Evolutionary conservation across 2,797 vertebrate genomes (phyloP).

Genomic region (Linurgus olivaceus): DNA sequence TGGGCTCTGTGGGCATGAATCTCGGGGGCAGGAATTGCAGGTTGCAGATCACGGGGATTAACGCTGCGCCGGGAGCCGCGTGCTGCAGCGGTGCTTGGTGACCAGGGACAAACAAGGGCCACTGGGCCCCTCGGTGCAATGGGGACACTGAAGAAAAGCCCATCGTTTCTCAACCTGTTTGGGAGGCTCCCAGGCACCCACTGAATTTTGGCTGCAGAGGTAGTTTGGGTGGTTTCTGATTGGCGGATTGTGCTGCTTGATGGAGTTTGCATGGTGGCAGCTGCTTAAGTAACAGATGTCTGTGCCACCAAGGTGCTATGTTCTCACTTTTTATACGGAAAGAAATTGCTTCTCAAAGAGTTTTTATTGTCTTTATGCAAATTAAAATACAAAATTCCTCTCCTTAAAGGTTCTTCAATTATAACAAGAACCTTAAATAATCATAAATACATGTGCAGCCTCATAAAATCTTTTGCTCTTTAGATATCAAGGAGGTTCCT

Average conservation of each 20-base stretch:
- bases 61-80: background rate
- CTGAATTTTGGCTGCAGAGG: slow-evolving; percentile 60
- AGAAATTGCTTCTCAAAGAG: slow-evolving; percentile 75
- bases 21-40: background rate
- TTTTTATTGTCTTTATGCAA: slow-evolving; percentile 81
- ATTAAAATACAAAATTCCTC: slow-evolving; percentile 70
- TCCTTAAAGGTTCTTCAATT: slow-evolving; percentile 72
- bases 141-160: slow-evolving; percentile 25
- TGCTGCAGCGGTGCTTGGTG: background rate
- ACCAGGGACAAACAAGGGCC: background rate
- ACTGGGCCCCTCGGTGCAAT: background rate
- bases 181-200: slow-evolving; percentile 42
- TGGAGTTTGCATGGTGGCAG: slow-evolving; percentile 71
- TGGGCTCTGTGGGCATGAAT: background rate
- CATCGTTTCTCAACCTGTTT: slow-evolving; percentile 31
- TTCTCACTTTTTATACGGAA: slow-evolving; percentile 78
- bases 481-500: slow-evolving; percentile 67
- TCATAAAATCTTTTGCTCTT: slow-evolving; percentile 63
- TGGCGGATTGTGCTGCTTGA: slow-evolving; percentile 62
- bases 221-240: slow-evolving; percentile 52
- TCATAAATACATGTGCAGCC: slow-evolving; percentile 66
- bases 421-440: slow-evolving; percentile 70
- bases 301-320: slow-evolving; percentile 78
- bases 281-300: slow-evolving; percentile 81
- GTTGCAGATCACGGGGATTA: background rate